A percentile compares a stretch with the other conserved stretches of the same genome.
Evolutionary conservation across 1,140 invertebrate genomes (phyloP).

Genomic region (Teleopsis dalmanni): DNA sequence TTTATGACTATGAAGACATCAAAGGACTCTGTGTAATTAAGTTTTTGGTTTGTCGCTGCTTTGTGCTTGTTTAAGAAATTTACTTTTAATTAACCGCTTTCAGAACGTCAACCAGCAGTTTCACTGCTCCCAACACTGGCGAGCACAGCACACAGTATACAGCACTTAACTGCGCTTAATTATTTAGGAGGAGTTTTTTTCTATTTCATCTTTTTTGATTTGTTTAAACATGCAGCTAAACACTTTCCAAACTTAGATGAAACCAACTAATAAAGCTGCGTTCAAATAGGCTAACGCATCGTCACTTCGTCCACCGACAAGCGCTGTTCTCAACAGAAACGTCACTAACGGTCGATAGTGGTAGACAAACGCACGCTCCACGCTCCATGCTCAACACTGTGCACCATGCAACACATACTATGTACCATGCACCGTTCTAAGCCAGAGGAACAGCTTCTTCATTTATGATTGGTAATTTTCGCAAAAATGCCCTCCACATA

Average conservation of each 20-base stretch:
- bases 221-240: neutral
- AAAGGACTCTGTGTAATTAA: too few species aligned
- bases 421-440: neutral
- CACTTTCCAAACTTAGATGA: neutral
- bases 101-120: constrained; percentile 6
- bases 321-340: neutral
- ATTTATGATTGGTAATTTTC: constrained; percentile 14
- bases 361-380: neutral
- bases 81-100: constrained; percentile 9
- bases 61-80: too few species aligned
- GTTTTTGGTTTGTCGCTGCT: too few species aligned
- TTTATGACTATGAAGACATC: too few species aligned
- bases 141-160: neutral
- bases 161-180: neutral
- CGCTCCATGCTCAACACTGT: neutral
- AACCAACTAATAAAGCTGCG: neutral
- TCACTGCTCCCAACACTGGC: neutral
- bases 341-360: too few species aligned
- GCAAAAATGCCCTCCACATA: constrained; percentile 12
- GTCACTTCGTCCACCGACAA: neutral
- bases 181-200: too few species aligned
- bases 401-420: neutral
- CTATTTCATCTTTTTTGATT: neutral
- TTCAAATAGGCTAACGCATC: neutral
- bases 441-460: neutral